Evolutionary conservation across 2,888 invertebrate genomes (phyloP), one percentile per base, ranked within the genome.

Genomic region (Crossocerus cetratus): DNA sequence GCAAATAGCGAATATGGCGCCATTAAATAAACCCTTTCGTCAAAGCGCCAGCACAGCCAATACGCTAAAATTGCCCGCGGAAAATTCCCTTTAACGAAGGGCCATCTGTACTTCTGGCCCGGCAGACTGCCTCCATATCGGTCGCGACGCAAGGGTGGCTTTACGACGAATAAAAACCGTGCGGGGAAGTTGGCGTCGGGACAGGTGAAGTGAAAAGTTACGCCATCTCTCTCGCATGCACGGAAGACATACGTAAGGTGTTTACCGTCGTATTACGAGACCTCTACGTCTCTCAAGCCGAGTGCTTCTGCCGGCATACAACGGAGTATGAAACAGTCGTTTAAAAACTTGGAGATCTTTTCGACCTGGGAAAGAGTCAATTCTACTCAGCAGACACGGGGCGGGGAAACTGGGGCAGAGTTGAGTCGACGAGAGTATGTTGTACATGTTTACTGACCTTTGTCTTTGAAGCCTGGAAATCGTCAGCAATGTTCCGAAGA

Each of bases 401-500:
- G 32, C 32, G 1, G 32, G 32, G 32, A 32, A 32, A 32, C 8
- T 32, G 11, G 11, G 32, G 32, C 8, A 32, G 32, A 32, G 32
- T 32, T 32, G 2, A 32, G 32, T 32, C 1, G 11, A 32, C 32
- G 11, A n/a, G n/a, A n/a, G n/a, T n/a, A n/a, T n/a, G n/a, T n/a
- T n/a, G n/a, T n/a, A n/a, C n/a, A 61, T n/a, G 18, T n/a, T 32
- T 61, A 74, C 82, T 84, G 77, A 90, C 90, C 89, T 90, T 90
- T 69, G 87, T 88, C 77, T 88, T 89, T 62, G 88, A 86, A 20
- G 89, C 90, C 68, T 90, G 89, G 70, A 89, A 89, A 70, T 90
- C 90, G 62, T 90, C 90, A 67, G 90, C 90, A 74, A 90, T 90
- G 81, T 88, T 90, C 80, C 90, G 86, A 63, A 90, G 86, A 71